Evolutionary conservation across 92 coral and sea anemone species (phyloP), one percentile per base, ranked within the genome.

Genomic region (Actinostola sp.): DNA sequence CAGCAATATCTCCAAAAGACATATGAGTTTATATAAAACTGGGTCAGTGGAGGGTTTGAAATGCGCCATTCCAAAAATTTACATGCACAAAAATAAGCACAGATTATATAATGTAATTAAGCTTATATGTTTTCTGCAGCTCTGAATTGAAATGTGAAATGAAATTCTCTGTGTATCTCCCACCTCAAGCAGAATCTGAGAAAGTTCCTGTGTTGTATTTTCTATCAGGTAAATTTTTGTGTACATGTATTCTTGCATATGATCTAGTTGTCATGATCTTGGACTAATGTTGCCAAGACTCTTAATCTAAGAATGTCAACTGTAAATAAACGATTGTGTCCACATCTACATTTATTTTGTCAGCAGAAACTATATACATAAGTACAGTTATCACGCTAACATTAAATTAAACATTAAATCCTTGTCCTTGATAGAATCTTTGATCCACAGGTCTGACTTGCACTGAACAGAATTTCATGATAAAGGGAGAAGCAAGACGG

Each of bases 181-280:
- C 98, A 51, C 90, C 98, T 44, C 94, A 88, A 71, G 90, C 94
- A 42, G 81, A 76, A 19, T 16, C 73, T 39, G 84, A 75, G 63
- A 94, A 94, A 72, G 92, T 91, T n/a, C 98, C 98, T 17, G 97
- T 92, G 23, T 17, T 94, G 14, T 94, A 94, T 61, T 94, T 88
- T 75, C 64, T 94, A 62, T 94, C 98, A 88, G 98, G 98, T 82
- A 35, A 60, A 53, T n/a, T n/a, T n/a, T n/a, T n/a, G n/a, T n/a
- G n/a, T n/a, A n/a, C n/a, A n/a, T n/a, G n/a, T n/a, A n/a, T n/a
- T n/a, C n/a, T n/a, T n/a, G n/a, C n/a, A n/a, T n/a, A n/a, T n/a
- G n/a, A n/a, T n/a, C n/a, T n/a, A n/a, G n/a, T n/a, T n/a, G n/a
- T n/a, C n/a, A n/a, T n/a, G n/a, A n/a, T n/a, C n/a, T n/a, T n/a